Conservation (phyloP, 2,888 invertebrate genomes). For the Oxytorus armatus region DNA sequence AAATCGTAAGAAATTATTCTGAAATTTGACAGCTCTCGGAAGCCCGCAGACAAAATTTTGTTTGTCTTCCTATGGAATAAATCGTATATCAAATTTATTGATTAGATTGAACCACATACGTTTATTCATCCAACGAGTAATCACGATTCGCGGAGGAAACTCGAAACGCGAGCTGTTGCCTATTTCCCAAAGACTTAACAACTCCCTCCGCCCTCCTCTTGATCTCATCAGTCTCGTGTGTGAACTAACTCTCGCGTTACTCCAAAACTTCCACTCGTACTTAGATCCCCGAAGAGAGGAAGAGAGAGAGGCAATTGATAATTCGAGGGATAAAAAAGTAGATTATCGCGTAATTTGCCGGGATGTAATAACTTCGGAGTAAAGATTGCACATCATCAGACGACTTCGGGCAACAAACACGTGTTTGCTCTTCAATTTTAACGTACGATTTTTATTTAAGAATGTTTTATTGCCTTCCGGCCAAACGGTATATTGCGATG, state of each 20-base stretch:
- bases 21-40: background rate
- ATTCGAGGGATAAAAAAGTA: slow-evolving; percentile 45
- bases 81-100: slow-evolving; percentile 25
- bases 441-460: slow-evolving; percentile 3
- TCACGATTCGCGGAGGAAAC: slow-evolving; percentile 32
- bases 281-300: background rate
- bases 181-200: slow-evolving; percentile 22
- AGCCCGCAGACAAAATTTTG: background rate
- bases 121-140: slow-evolving; percentile 24
- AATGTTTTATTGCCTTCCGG: slow-evolving; percentile 45
- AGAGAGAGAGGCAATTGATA: slow-evolving; percentile 32
- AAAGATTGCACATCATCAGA: slow-evolving; percentile 15
- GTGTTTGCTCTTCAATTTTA: slow-evolving; percentile 49
- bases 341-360: slow-evolving; percentile 31
- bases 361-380: background rate
- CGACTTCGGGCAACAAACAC: slow-evolving; percentile 2
- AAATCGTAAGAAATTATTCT: background rate
- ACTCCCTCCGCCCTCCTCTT: slow-evolving; percentile 2
- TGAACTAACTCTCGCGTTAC: slow-evolving; percentile 10
- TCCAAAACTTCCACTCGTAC: slow-evolving; percentile 43
- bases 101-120: slow-evolving; percentile 8
- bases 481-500: too few relatives aligned
- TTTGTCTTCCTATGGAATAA: background rate
- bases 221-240: slow-evolving; percentile 10
- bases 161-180: slow-evolving; percentile 32